Conservation (phyloP, 2,888 invertebrate species). For the Octonoba sinensis region DNA sequence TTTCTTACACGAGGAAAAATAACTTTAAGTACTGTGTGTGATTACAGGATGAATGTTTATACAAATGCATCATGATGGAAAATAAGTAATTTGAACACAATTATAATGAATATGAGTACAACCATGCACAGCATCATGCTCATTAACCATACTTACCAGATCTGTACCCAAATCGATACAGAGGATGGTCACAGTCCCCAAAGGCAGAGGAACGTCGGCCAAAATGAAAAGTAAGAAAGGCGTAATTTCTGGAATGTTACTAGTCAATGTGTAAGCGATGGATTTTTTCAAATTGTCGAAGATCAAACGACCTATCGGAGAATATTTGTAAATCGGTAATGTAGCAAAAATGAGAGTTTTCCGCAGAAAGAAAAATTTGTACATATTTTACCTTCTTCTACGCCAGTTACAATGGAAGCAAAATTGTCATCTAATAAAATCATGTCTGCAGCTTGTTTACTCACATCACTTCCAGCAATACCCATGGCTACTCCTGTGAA, state of each 20-base stretch:
- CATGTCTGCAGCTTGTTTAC: constrained; percentile 99
- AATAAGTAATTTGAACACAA: too few relatives aligned
- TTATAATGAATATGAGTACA: not conserved
- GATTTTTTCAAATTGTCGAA: constrained; percentile 76
- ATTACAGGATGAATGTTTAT: too few relatives aligned
- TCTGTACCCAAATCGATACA: constrained; percentile 76
- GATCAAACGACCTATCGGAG: constrained; percentile 72
- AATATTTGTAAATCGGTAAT: too few relatives aligned
- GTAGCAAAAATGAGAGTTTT: too few relatives aligned
- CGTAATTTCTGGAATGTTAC: constrained; percentile 75
- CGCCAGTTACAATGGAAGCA: constrained; percentile 94
- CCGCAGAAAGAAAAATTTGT: too few relatives aligned
- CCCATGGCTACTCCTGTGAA: constrained; percentile 80
- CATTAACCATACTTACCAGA: constrained; percentile 70
- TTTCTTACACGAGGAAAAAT: too few relatives aligned
- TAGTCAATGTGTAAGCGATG: constrained; percentile 75
- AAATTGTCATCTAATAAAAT: constrained; percentile 98
- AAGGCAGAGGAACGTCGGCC: constrained; percentile 73
- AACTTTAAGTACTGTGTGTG: too few relatives aligned
- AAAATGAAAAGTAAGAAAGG: constrained; percentile 74
- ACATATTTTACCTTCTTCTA: constrained; percentile 75
- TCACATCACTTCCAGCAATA: constrained; percentile 82
- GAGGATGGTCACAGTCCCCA: constrained; percentile 75
- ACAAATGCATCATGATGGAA: too few relatives aligned
- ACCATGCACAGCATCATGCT: constrained; percentile 20